phyloP scores from a whole-genome alignment of 2,888 invertebrate species.

The Drosophila infuscata region DNA sequence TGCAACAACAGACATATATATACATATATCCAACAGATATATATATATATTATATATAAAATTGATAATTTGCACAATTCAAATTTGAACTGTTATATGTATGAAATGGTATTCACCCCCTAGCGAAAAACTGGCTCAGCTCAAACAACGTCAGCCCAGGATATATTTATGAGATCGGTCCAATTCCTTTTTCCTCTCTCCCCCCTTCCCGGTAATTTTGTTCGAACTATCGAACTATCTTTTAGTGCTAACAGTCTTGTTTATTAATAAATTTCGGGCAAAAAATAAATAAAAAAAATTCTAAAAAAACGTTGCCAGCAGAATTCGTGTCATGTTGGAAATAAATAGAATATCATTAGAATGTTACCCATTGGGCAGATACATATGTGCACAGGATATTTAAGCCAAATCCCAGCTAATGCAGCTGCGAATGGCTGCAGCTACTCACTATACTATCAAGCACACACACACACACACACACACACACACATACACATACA shows the following conservation, averaged over 20 bases:
- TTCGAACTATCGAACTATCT: too few species aligned
- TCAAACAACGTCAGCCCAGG: too few species aligned
- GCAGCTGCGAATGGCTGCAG: slow-evolving; percentile 63
- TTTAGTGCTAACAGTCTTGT: background rate
- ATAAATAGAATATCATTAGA: background rate
- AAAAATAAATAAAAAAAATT: too few species aligned
- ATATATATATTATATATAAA: too few species aligned
- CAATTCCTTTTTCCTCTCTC: too few species aligned
- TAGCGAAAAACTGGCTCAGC: background rate
- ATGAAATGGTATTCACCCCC: background rate
- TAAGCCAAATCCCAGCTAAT: slow-evolving; percentile 63
- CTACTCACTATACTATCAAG: slow-evolving; percentile 16
- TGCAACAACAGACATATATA: slow-evolving; percentile 7
- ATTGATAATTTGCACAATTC: background rate
- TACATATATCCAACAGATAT: background rate
- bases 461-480: background rate
- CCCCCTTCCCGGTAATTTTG: too few species aligned
- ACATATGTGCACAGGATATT: slow-evolving; percentile 36
- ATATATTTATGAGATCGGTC: too few species aligned
- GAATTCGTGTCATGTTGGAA: background rate
- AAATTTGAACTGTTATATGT: background rate
- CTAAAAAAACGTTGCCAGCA: background rate
- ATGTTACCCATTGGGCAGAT: background rate
- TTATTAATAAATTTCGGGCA: background rate
- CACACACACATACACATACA: background rate